A percentile compares a stretch with the other conserved stretches of the same genome.
phyloP scores from a whole-genome alignment of 2,888 invertebrate genomes.

The Cephus pulcher region DNA sequence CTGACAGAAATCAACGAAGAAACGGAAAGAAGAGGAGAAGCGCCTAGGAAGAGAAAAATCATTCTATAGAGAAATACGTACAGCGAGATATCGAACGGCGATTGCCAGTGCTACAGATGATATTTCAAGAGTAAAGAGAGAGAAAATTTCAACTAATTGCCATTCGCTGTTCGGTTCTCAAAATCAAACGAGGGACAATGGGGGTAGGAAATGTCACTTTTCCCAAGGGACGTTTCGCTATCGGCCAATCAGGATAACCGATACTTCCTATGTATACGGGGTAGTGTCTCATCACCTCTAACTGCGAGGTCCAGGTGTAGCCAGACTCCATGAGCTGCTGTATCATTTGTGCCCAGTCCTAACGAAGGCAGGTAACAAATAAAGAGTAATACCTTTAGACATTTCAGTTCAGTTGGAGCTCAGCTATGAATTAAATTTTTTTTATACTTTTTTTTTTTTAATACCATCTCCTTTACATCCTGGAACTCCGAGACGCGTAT shows the following conservation, averaged over 20 bases:
- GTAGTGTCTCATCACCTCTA: slow-evolving; percentile 73
- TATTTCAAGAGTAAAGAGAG: neutral
- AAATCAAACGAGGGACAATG: slow-evolving; percentile 16
- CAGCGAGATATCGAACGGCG: neutral
- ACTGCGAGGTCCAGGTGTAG: slow-evolving; percentile 84
- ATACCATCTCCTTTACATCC: too few species aligned
- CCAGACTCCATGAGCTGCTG: slow-evolving; percentile 87
- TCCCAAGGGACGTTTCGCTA: too few species aligned
- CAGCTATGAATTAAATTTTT: too few species aligned
- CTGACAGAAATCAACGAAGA: too few species aligned
- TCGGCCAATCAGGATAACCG: too few species aligned
- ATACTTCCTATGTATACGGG: slow-evolving; percentile 28
- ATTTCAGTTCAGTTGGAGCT: slow-evolving; percentile 6
- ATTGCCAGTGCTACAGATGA: slow-evolving; percentile 11
- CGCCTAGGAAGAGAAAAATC: too few species aligned
- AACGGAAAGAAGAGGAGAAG: too few species aligned
- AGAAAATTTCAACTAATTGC: slow-evolving; percentile 5
- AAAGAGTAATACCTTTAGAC: slow-evolving; percentile 48
- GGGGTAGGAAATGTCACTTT: too few species aligned
- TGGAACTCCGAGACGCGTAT: too few species aligned
- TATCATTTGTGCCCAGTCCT: slow-evolving; percentile 90
- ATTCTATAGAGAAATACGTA: too few species aligned
- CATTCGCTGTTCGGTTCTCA: slow-evolving; percentile 19
- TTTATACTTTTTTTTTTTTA: too few species aligned
- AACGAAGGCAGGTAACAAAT: slow-evolving; percentile 65